These are phyloP conservation scores for Scolanthus callimorphus DNA, from an alignment of 92 coral and sea anemone species.

Conservation along the genomic window DNA sequence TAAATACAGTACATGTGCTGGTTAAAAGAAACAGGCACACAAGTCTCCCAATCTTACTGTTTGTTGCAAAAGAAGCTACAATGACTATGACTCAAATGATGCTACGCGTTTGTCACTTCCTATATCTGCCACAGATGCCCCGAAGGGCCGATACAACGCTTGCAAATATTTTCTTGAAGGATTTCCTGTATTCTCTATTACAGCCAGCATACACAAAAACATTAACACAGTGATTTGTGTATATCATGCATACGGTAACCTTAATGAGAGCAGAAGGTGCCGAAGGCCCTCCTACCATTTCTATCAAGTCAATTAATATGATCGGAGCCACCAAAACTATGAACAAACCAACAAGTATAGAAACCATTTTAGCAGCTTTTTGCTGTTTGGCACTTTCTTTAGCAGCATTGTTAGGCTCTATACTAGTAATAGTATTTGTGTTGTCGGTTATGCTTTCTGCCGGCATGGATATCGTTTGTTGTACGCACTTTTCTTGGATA, in stretches of 20 bases:
- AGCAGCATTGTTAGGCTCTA: background rate
- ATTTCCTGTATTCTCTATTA: slow-evolving; percentile 42
- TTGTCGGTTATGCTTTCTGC: slow-evolving; percentile 8
- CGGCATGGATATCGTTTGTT: background rate
- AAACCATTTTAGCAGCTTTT: slow-evolving; percentile 44
- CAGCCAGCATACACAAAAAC: slow-evolving; percentile 67
- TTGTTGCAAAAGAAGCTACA: too few relatives aligned
- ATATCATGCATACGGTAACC: slow-evolving; percentile 52
- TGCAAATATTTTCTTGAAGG: slow-evolving; percentile 31
- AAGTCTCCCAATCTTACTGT: too few relatives aligned
- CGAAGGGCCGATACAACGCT: too few relatives aligned
- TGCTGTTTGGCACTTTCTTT: slow-evolving; percentile 40
- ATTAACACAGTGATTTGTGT: slow-evolving; percentile 56
- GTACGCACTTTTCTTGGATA: slow-evolving; percentile 23
- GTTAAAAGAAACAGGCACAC: too few relatives aligned
- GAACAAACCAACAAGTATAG: slow-evolving; percentile 46
- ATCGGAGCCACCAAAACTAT: slow-evolving; percentile 56
- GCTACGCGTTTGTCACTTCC: too few relatives aligned
- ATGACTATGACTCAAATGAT: too few relatives aligned
- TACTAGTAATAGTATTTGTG: background rate
- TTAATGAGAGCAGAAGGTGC: slow-evolving; percentile 34
- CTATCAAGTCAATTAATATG: slow-evolving; percentile 44
- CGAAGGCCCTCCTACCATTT: slow-evolving; percentile 51
- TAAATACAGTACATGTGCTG: too few relatives aligned
- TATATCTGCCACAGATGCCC: too few relatives aligned